Base-by-base conservation (phyloP, 2,113 vertebrate genomes). In the Crotophaga sulcirostris region DNA sequence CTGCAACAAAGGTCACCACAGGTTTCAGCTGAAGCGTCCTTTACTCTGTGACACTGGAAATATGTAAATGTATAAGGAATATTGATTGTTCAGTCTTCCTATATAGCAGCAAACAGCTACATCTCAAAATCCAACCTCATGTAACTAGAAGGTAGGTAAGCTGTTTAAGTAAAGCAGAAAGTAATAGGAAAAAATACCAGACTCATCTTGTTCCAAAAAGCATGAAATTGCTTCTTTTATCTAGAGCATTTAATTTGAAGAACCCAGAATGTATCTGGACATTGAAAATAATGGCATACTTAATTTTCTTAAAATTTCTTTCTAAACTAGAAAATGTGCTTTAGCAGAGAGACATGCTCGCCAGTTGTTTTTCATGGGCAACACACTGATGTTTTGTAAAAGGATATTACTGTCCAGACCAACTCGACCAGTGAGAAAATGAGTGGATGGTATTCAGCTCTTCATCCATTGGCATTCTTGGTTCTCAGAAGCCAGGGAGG, bases 1-100 rank as follows among this genome's bases (percentile, higher is more conserved):
- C 72, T 94, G 47, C 76, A 84, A 68, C 34, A 75, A 63, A 96
- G 85, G 85, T 90, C 76, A 49, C 68, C 40, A 49, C 51, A 94
- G 64, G 60, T 96, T 93, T 95, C 73, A 89, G 75, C 36, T 75
- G 18, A 92, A 68, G 62, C 19, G 23, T 67, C 40, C 44, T 68
- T 33, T 93, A 33, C 68, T 84, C 44, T 49, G 7, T 77, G 67
- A 68, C 25, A 25, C 20, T 62, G 55, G 70, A 62, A 45, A 64
- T 79, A 45, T 0, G 6, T 79, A 54, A 42, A 76, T 58, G 34
- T 69, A 5, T 55, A 49, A 85, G 51, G 16, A 66, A 13, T 76
- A 19, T 52, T 70, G 38, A 45, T 90, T 52, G 67, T 69, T 62
- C 64, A 67, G 2, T 91, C 26, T 93, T 84, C 73, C n/a, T 45